Conservation (phyloP, 1,140 invertebrate species). For the Dolichoris vasculosae region DNA sequence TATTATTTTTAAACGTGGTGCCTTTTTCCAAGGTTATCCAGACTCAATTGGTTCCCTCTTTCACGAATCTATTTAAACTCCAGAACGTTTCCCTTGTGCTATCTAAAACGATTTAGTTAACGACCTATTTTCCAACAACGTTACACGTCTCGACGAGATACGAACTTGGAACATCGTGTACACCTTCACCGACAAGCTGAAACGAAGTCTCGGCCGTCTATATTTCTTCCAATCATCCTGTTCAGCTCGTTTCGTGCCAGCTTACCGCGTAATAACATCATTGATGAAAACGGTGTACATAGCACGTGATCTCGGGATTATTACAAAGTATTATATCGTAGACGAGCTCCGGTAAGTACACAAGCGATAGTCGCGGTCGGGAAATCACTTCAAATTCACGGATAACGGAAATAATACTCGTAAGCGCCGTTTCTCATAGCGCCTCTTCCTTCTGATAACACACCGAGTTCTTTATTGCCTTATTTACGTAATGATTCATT, state of each 20-base stretch:
- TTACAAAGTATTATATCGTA: too few species aligned
- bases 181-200: background rate
- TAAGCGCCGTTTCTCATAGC: background rate
- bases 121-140: background rate
- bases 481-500: slow-evolving; percentile 55
- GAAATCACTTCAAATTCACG: background rate
- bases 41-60: too few species aligned
- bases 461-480: background rate
- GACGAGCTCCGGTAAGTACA: background rate
- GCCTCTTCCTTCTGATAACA: slow-evolving; percentile 17
- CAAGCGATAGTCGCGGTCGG: background rate
- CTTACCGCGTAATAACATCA: background rate
- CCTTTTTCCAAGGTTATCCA: too few species aligned
- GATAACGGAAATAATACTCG: background rate
- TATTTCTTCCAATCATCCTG: background rate
- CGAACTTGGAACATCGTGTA: background rate
- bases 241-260: background rate
- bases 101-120: background rate
- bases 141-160: background rate
- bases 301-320: background rate
- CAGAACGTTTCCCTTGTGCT: background rate
- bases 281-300: background rate
- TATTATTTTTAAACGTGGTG: too few species aligned
- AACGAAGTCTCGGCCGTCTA: background rate
- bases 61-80: background rate